A percentile compares a stretch with the other conserved stretches of the same genome.
Evolutionary conservation across 2,888 invertebrate species (phyloP).

Genomic region (Liopterus haemorrhoidalis): DNA sequence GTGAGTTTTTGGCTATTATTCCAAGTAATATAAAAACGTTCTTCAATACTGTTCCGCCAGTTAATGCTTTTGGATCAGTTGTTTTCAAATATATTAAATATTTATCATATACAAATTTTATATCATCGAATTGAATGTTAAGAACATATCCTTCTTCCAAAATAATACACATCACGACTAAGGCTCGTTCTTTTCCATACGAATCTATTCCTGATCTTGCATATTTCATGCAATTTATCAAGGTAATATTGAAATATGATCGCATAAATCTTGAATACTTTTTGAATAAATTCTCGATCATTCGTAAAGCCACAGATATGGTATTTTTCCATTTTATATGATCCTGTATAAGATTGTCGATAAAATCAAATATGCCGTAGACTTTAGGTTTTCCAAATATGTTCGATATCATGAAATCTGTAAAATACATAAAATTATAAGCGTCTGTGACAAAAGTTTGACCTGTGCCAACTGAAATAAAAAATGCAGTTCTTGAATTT

Average conservation of each 20-base stretch:
- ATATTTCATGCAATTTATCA: conserved; percentile 35
- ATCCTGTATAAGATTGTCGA: conserved; percentile 29
- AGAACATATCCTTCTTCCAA: conserved; percentile 31
- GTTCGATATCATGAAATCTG: conserved; percentile 38
- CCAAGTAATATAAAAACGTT: conserved; percentile 37
- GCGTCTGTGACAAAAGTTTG: too few species aligned
- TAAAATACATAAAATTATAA: too few species aligned
- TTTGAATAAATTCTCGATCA: conserved; percentile 38
- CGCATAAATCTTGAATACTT: conserved; percentile 37
- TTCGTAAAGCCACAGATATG: conserved; percentile 35
- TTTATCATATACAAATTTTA: conserved; percentile 11
- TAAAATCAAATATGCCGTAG: conserved; percentile 36
- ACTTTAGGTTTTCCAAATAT: conserved; percentile 37
- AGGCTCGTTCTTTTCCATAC: conserved; percentile 36
- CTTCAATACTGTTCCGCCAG: conserved; percentile 36
- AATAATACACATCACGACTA: conserved; percentile 34
- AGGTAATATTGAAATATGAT: conserved; percentile 36
- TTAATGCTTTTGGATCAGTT: conserved; percentile 7
- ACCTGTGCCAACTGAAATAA: too few species aligned
- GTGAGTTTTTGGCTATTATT: conserved; percentile 36
- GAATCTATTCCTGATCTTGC: conserved; percentile 30
- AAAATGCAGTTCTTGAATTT: too few species aligned
- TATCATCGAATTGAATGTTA: conserved; percentile 18
- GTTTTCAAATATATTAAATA: conserved; percentile 13
- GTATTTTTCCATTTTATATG: conserved; percentile 34